Evolutionary conservation across 1,140 invertebrate genomes (phyloP), one percentile per base, ranked within the genome.

Genomic region (Caenorhabditis inopinata): DNA sequence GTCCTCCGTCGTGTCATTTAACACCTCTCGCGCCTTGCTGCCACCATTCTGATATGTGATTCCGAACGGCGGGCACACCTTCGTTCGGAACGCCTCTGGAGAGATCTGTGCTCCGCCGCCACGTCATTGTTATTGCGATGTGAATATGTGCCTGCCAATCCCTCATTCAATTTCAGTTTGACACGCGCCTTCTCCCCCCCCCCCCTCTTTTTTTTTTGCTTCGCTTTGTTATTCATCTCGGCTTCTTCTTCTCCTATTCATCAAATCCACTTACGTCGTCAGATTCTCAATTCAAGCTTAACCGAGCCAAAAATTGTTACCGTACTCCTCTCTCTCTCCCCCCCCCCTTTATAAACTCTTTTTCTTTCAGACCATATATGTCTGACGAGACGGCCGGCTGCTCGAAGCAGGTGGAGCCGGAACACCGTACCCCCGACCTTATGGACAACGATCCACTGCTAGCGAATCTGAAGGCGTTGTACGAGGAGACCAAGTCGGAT

Each of bases 61-160:
- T n/a, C n/a, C n/a, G 38, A 5, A 5, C 5, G 38, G 38, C 38
- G 6, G 14, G 38, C 38, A 7, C 38, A 42, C 14, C 38, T 42
- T 7, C 14, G 6, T 14, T 42, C 38, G n/a, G n/a, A n/a, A 42
- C 38, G 14, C 38, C 5, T 42, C 38, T 7, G n/a, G 38, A 21
- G 58, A 38, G 58, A 6, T 38, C 9, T 42, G 25, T 16, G 3
- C 6, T 32, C 16, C 38, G 32, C 23, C 27, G 18, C 53, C 53
- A 68, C 58, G 32, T 68, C 58, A 68, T 68, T 68, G 58, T 23
- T 68, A 68, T 68, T 38, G 16, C 9, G 32, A 68, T 68, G 21
- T 11, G n/a, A 11, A 68, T 68, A 68, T 42, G 14, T 42, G 29
- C 32, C 58, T 21, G 12, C 32, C 12, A 38, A 18, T 38, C 58